Conservation (phyloP, 2,888 invertebrate genomes). For the Limnephilus auricula region DNA sequence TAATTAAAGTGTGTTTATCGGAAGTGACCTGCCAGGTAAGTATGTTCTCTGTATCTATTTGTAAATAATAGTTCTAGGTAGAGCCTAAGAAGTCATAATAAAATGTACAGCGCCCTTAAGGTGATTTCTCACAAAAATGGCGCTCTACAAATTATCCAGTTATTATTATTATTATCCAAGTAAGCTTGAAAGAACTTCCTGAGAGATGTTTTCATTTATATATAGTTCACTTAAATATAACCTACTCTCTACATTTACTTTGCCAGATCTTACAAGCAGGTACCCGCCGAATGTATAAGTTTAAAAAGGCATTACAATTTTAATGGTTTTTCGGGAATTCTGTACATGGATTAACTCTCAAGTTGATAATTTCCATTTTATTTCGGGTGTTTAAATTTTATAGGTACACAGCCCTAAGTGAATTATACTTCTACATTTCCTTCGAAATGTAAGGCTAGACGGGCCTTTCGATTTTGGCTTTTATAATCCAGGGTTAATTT, state of each 20-base stretch:
- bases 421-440: not conserved
- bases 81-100: too few species aligned
- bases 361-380: constrained; percentile 16
- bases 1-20: too few species aligned
- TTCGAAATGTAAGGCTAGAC: not conserved
- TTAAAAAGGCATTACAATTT: constrained; percentile 22
- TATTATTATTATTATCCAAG: too few species aligned
- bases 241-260: not conserved
- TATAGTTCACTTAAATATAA: too few species aligned
- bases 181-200: too few species aligned
- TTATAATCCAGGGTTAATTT: not conserved
- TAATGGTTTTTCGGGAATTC: constrained; percentile 26
- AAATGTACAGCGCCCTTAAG: too few species aligned
- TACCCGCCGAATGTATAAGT: constrained; percentile 18
- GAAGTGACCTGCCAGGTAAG: too few species aligned
- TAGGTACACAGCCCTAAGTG: not conserved
- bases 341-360: constrained; percentile 13
- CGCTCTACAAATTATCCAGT: too few species aligned
- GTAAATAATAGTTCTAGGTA: too few species aligned
- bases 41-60: too few species aligned
- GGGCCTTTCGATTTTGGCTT: not conserved
- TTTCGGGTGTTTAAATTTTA: not conserved
- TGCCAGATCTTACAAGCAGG: constrained; percentile 1
- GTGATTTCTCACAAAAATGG: too few species aligned
- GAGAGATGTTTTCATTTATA: too few species aligned